These are phyloP conservation scores for Synaphobranchus kaupii DNA, from an alignment of 2,797 vertebrate species.

Conservation along the genomic window DNA sequence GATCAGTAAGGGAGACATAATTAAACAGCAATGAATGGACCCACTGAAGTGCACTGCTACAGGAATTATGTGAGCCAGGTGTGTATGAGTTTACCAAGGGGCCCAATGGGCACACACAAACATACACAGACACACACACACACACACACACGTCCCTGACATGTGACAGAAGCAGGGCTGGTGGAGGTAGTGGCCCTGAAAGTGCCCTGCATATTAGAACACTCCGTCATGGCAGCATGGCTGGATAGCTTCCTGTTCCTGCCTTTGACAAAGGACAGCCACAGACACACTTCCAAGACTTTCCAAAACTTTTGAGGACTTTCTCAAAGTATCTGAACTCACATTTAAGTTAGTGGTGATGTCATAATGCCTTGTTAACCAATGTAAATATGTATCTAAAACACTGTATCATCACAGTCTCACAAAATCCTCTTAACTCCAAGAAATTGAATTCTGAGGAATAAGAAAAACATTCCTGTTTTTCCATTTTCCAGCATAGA, in stretches of 20 bases:
- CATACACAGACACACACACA: neutral
- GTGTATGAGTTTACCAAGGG: neutral
- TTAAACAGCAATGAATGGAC: neutral
- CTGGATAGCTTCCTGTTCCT: neutral
- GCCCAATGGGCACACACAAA: neutral
- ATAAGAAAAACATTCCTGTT: neutral
- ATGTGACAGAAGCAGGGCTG: neutral
- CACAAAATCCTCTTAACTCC: neutral
- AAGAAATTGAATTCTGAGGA: neutral
- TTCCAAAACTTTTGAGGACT: neutral
- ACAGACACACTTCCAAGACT: neutral
- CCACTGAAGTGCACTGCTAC: neutral
- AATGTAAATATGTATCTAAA: neutral
- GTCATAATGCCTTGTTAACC: neutral
- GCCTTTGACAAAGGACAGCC: slow-evolving; percentile 12
- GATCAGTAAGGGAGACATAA: neutral
- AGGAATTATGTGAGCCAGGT: neutral
- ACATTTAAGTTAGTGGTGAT: neutral
- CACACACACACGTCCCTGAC: neutral
- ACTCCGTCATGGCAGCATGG: neutral
- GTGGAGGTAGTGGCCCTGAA: slow-evolving; percentile 15
- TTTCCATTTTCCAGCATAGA: neutral
- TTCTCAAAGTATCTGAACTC: neutral
- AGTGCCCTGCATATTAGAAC: neutral
- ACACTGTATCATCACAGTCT: neutral